Conservation (phyloP, 2,888 invertebrate genomes). For the Colostygia pectinataria region DNA sequence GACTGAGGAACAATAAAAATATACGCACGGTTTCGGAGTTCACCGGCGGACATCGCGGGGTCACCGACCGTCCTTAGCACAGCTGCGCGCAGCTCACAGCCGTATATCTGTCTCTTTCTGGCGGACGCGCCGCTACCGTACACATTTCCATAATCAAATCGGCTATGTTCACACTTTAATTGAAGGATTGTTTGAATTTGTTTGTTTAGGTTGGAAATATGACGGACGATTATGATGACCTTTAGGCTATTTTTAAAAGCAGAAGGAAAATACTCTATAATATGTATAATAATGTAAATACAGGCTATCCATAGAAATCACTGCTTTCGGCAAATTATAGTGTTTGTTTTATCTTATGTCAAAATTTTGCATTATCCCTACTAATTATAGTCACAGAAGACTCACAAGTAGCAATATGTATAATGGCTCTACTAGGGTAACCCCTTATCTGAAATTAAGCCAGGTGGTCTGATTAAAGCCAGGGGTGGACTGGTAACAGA, state of each 20-base stretch:
- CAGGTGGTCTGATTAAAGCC: slow-evolving; percentile 13
- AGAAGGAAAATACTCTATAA: slow-evolving; percentile 12
- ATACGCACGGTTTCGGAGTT: slow-evolving; percentile 79
- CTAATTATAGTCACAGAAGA: background rate
- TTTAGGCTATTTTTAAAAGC: slow-evolving; percentile 5
- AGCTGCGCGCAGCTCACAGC: slow-evolving; percentile 66
- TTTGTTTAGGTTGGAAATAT: slow-evolving; percentile 5
- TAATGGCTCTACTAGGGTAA: background rate
- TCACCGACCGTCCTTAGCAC: slow-evolving; percentile 82
- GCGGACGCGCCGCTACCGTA: slow-evolving; percentile 47
- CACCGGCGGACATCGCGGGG: slow-evolving; percentile 77
- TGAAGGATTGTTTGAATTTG: slow-evolving; percentile 19
- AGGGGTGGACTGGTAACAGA: slow-evolving; percentile 3
- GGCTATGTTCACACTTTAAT: slow-evolving; percentile 39
- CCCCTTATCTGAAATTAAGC: slow-evolving; percentile 15
- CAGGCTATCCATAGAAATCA: background rate
- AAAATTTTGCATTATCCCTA: slow-evolving; percentile 1
- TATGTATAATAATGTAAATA: no score
- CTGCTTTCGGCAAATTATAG: background rate
- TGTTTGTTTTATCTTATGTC: background rate
- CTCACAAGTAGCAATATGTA: background rate
- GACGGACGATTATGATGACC: background rate
- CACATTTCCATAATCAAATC: slow-evolving; percentile 47
- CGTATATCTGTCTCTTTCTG: slow-evolving; percentile 61
- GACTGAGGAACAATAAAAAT: slow-evolving; percentile 52